These are phyloP conservation scores for Acinonyx jubatus DNA, from an alignment of 2,113 vertebrate species.

Conservation along the genomic window DNA sequence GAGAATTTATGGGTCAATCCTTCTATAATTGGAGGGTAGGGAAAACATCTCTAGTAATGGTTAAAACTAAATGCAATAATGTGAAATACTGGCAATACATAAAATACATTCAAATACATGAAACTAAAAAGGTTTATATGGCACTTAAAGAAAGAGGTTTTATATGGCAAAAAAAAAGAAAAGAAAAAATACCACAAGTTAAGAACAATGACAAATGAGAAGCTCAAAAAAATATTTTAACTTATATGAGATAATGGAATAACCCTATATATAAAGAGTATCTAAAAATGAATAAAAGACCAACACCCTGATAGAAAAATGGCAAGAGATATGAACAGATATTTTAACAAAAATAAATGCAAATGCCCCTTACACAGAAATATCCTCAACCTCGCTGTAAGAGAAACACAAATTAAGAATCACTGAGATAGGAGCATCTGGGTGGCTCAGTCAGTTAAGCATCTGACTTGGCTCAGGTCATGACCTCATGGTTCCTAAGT, in stretches of 20 bases:
- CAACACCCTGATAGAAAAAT: conserved; percentile 39
- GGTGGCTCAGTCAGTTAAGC: too few species aligned
- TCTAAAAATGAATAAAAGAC: conserved; percentile 18
- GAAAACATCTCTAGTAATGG: background rate
- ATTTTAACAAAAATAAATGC: conserved; percentile 53
- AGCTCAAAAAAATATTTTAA: conserved; percentile 6
- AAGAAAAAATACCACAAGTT: background rate
- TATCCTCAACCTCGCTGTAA: conserved; percentile 27
- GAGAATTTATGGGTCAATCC: background rate
- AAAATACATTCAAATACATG: background rate
- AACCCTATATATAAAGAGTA: background rate
- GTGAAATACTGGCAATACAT: background rate
- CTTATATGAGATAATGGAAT: background rate
- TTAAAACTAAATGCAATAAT: conserved; percentile 30
- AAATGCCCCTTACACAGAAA: conserved; percentile 43
- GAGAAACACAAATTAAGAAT: conserved; percentile 58
- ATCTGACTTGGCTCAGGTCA: too few species aligned
- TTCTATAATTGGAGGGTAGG: background rate
- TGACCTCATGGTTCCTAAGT: too few species aligned
- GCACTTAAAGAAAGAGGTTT: background rate
- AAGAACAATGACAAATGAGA: conserved; percentile 19
- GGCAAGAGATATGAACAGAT: background rate
- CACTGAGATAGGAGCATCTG: background rate
- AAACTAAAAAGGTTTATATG: background rate
- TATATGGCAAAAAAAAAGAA: background rate